Base-by-base conservation (phyloP, 1,140 invertebrate species). In the Callitettix versicolor region DNA sequence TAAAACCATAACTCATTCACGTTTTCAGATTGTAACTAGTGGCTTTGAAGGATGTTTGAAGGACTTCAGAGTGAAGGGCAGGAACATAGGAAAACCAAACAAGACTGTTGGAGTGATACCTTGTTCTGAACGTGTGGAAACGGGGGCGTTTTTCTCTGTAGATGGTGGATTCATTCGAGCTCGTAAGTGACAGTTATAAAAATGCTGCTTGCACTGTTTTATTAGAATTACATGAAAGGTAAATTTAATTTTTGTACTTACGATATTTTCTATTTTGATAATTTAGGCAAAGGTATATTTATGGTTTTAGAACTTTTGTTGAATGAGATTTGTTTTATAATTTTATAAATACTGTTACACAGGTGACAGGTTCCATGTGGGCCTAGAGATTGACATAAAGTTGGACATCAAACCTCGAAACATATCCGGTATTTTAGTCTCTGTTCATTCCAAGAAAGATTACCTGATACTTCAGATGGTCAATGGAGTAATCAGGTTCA, bases 381-480 rank as follows among this genome's bases (percentile, higher is more conserved):
- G 89, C 0, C 68, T 76, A 40, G 80, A 84, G 53, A 78, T 95
- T 36, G 81, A 84, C 2, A 84, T 97, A 44, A 79, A 79, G 34
- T 78, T 98, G 74, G 86, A 94, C 36, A 86, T 98, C 42, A 89
- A 89, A 61, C 91, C 95, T 6, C 78, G 95, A 20, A 81, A 83
- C 53, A 77, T 82, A 9, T 82, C 82, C 1, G 94, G 91, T 15
- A 72, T 95, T 3, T 66, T 96, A 18, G 73, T 95, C 50, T 80
- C 84, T 3, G 88, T 94, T 3, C 84, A 91, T 63, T 24, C 52
- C n/a, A 81, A 76, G 59, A 76, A 76, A 41, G 90, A 95, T 62
- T 95, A 82, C 64, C 68, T 96, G 47, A 73, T 95, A 4, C 70
- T 98, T 12, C 91, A 98, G 67, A 77, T 98, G 70, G 71, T 90